phyloP scores from a whole-genome alignment of 2,888 invertebrate species.

The Graphium colonna region DNA sequence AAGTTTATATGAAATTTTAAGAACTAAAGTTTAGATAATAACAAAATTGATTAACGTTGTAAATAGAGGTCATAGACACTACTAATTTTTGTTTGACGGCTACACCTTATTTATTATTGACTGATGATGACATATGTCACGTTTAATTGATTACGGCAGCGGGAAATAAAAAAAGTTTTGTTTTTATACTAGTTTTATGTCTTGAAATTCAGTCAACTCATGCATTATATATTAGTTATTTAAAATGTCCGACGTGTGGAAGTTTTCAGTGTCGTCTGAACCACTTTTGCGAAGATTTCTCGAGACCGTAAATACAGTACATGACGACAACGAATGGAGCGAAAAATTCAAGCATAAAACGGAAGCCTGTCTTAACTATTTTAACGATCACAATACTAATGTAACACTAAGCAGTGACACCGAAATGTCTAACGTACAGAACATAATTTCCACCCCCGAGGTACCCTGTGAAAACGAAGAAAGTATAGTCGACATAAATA shows the following conservation, averaged over 20 bases:
- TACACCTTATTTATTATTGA: too few species aligned
- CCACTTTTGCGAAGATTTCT: conserved; percentile 25
- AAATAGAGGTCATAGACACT: too few species aligned
- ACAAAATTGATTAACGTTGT: too few species aligned
- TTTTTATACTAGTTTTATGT: neutral
- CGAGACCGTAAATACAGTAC: conserved; percentile 9
- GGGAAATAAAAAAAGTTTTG: neutral
- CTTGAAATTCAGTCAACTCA: neutral
- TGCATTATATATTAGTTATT: neutral
- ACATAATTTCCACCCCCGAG: neutral
- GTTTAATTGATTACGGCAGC: neutral
- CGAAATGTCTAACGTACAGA: neutral
- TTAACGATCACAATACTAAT: neutral
- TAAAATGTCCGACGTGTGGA: conserved; percentile 26
- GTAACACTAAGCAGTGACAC: neutral
- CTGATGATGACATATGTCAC: too few species aligned
- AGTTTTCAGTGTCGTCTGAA: conserved; percentile 29
- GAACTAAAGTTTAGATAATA: too few species aligned
- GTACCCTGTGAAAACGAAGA: neutral
- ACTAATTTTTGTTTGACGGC: too few species aligned
- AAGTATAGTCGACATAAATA: neutral
- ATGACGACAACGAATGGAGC: conserved; percentile 28
- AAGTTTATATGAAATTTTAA: too few species aligned
- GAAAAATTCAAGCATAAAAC: conserved; percentile 25
- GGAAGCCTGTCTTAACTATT: neutral